These are phyloP conservation scores for Vireo altiloquus DNA, from an alignment of 2,113 vertebrate species.

Conservation along the genomic window DNA sequence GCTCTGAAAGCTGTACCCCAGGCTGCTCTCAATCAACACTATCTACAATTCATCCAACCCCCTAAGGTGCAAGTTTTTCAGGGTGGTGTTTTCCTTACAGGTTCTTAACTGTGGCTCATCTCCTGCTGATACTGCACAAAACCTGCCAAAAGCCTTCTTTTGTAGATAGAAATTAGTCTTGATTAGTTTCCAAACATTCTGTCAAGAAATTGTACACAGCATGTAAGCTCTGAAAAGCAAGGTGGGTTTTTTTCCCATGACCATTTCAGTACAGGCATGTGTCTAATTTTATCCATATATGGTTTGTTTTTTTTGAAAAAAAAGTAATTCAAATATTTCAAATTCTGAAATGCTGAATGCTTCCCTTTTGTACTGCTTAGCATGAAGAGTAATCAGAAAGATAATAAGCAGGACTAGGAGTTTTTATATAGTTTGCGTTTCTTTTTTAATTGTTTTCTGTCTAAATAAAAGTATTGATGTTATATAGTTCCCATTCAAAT, in stretches of 20 bases:
- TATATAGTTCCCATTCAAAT: background rate
- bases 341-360: background rate
- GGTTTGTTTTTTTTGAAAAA: background rate
- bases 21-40: background rate
- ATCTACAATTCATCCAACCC: background rate
- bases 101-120: constrained; percentile 26
- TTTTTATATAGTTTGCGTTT: background rate
- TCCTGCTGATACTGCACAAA: constrained; percentile 2
- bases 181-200: constrained; percentile 23
- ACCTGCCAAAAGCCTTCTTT: constrained; percentile 22
- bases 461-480: background rate
- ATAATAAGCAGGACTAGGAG: background rate
- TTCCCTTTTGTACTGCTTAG: background rate
- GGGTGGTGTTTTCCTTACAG: background rate
- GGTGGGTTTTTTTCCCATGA: background rate
- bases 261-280: background rate
- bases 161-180: constrained; percentile 25
- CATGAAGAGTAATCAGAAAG: background rate
- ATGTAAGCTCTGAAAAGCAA: background rate
- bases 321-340: background rate
- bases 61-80: background rate
- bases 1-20: background rate
- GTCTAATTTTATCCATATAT: constrained; percentile 4
- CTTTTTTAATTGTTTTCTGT: background rate
- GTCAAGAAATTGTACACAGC: background rate